phyloP scores from a whole-genome alignment of 2,113 vertebrate species.

The Pteruthius melanotis region DNA sequence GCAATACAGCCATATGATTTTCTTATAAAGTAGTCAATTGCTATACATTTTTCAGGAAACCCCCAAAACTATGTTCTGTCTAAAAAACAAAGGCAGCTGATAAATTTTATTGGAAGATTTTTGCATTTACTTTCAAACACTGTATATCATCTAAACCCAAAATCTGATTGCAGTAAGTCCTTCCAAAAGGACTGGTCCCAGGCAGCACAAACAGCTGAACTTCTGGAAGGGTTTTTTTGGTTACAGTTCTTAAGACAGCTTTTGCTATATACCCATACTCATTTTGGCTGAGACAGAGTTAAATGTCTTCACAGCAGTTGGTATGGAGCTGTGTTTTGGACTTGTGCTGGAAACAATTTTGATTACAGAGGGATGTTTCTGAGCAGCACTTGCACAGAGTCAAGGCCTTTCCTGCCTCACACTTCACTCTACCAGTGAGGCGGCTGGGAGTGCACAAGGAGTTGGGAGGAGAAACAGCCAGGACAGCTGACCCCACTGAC shows the following conservation, averaged over 20 bases:
- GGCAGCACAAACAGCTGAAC: background rate
- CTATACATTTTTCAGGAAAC: background rate
- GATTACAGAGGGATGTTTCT: background rate
- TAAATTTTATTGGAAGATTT: background rate
- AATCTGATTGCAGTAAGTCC: background rate
- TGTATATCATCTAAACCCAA: background rate
- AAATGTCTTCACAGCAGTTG: background rate
- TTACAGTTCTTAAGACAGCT: background rate
- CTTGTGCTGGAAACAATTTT: background rate
- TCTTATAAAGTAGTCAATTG: background rate
- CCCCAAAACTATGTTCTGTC: background rate
- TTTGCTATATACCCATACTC: background rate
- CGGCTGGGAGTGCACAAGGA: background rate
- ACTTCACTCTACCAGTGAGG: accelerated
- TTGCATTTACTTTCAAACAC: background rate
- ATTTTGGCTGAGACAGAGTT: background rate
- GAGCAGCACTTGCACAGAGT: background rate
- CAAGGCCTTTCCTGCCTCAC: background rate
- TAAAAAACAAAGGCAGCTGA: background rate
- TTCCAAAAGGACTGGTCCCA: background rate
- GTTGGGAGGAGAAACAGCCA: background rate
- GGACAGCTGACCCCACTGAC: background rate
- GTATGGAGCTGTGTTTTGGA: background rate
- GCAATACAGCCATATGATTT: accelerated
- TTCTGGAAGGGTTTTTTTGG: background rate